These are phyloP conservation scores for Pangasianodon gigas DNA, from an alignment of 2,113 vertebrate genomes.

Conservation along the genomic window DNA sequence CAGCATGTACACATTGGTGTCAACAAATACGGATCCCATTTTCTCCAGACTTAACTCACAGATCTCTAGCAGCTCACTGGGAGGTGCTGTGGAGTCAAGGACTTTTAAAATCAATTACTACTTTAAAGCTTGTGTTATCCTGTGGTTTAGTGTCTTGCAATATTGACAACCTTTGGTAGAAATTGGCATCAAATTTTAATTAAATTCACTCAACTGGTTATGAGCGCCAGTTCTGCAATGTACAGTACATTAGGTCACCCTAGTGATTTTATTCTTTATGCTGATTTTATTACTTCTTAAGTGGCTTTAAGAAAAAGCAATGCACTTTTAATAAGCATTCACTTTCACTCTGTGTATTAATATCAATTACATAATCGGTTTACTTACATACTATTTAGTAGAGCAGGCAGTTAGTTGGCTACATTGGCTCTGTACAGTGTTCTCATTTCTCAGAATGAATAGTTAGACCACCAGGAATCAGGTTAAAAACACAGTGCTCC, in stretches of 20 bases:
- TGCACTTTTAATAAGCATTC: neutral
- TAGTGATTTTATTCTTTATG: too few relatives aligned
- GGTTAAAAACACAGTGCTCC: neutral
- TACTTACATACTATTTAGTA: neutral
- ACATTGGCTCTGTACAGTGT: neutral
- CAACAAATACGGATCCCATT: slow-evolving; percentile 89
- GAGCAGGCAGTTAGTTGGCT: neutral
- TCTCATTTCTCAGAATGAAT: neutral
- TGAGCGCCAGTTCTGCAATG: neutral
- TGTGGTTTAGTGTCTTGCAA: neutral
- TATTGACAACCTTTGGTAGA: neutral
- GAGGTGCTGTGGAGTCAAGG: slow-evolving; percentile 85
- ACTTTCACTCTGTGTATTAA: neutral
- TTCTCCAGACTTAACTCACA: slow-evolving; percentile 95
- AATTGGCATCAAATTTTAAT: too few relatives aligned
- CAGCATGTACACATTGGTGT: slow-evolving; percentile 94
- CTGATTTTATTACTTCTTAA: neutral
- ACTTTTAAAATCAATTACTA: slow-evolving; percentile 26
- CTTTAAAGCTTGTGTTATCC: neutral
- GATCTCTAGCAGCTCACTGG: slow-evolving; percentile 92
- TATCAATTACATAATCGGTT: neutral
- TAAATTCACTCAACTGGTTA: neutral
- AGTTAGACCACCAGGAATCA: neutral
- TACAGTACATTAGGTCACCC: neutral
- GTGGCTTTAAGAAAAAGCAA: neutral